These are phyloP conservation scores for Serrognathus titanus DNA, from an alignment of 2,888 invertebrate genomes.

Conservation along the genomic window DNA sequence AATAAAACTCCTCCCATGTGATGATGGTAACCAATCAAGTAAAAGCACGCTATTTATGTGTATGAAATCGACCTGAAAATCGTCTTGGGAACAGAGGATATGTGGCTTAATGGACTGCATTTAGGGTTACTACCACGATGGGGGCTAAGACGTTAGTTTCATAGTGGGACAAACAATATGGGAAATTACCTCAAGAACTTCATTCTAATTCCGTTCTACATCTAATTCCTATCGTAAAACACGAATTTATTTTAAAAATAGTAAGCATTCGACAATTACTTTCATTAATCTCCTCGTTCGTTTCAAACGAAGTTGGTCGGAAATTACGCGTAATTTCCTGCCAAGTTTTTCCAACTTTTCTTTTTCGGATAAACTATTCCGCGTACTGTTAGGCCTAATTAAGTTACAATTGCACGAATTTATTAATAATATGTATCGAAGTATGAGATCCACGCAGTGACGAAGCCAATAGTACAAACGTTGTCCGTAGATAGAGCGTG, in stretches of 20 bases:
- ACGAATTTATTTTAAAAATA: too few relatives aligned
- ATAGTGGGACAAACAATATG: not conserved
- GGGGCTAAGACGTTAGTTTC: not conserved
- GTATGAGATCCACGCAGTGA: not conserved
- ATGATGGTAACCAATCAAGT: constrained; percentile 1
- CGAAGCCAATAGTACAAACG: constrained; percentile 9
- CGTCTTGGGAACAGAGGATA: constrained; percentile 1
- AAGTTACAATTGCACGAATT: too few relatives aligned
- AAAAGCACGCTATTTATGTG: constrained; percentile 1
- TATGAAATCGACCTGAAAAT: constrained; percentile 3
- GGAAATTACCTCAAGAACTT: not conserved
- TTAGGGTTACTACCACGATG: not conserved
- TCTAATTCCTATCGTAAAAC: too few relatives aligned
- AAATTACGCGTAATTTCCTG: too few relatives aligned
- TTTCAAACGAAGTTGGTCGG: too few relatives aligned
- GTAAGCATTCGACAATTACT: too few relatives aligned
- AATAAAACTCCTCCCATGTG: constrained; percentile 2
- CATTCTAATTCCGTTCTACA: not conserved
- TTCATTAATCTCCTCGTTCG: too few relatives aligned
- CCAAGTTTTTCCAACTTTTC: too few relatives aligned
- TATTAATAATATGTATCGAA: not conserved
- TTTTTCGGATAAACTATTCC: too few relatives aligned
- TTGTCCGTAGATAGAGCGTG: constrained; percentile 41
- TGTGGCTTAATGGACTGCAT: constrained; percentile 1
- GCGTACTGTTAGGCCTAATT: too few relatives aligned